Percentiles rank a stretch among this genome's conserved stretches.
These are phyloP conservation scores for Cheirogaleus medius DNA, from an alignment of 2,113 vertebrate genomes.

Conservation along the genomic window DNA sequence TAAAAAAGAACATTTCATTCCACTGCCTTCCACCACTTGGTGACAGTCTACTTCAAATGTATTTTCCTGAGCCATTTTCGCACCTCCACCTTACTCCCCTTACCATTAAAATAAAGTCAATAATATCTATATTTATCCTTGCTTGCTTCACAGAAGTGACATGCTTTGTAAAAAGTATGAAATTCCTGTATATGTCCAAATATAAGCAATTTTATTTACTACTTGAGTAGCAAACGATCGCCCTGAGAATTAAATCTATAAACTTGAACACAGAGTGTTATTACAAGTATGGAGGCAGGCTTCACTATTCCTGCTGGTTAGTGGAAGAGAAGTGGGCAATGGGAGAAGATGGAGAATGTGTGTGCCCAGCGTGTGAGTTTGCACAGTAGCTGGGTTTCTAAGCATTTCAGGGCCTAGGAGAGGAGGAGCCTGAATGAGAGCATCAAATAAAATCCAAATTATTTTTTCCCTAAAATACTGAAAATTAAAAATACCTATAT, in stretches of 20 bases:
- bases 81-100: background rate
- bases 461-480: background rate
- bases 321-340: background rate
- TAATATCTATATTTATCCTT: background rate
- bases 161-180: background rate
- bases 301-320: background rate
- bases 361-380: background rate
- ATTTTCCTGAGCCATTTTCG: background rate
- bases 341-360: background rate
- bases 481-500: background rate
- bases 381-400: background rate
- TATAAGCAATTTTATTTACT: constrained; percentile 10
- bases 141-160: background rate
- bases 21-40: background rate
- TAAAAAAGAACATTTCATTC: background rate
- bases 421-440: background rate
- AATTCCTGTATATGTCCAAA: constrained; percentile 34
- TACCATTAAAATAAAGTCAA: background rate
- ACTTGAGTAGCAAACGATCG: constrained; percentile 27
- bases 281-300: background rate
- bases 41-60: background rate
- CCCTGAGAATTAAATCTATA: background rate
- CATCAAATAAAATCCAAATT: background rate
- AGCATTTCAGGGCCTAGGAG: background rate
- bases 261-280: background rate